Evolutionary conservation across 2,797 vertebrate genomes (phyloP).

Genomic region (Neoniphon sammara): DNA sequence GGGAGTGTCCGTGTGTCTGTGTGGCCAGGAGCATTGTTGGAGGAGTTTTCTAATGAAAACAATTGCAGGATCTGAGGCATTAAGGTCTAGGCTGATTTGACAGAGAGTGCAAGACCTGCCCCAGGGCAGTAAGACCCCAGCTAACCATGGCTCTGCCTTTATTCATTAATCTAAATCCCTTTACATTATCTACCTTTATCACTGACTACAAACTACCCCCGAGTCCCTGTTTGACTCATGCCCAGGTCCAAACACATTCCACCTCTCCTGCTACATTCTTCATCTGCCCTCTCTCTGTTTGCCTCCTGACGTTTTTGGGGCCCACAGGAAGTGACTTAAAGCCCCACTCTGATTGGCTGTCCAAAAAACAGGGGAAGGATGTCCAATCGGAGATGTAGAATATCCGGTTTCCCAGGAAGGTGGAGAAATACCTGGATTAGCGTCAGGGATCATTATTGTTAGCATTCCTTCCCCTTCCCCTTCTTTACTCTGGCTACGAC

Average conservation of each 20-base stretch:
- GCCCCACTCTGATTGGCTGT: slow-evolving; percentile 70
- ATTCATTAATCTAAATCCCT: slow-evolving; percentile 62
- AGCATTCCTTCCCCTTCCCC: slow-evolving; percentile 64
- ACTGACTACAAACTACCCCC: slow-evolving; percentile 65
- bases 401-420: slow-evolving; percentile 76
- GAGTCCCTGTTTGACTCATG: slow-evolving; percentile 10
- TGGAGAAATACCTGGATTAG: slow-evolving; percentile 80
- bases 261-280: slow-evolving; percentile 15
- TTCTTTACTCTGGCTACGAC: slow-evolving; percentile 58
- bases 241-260: slow-evolving; percentile 29
- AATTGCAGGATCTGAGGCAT: slow-evolving; percentile 81
- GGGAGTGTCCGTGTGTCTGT: slow-evolving; percentile 70
- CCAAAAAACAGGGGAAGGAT: slow-evolving; percentile 43
- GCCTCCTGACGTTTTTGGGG: slow-evolving; percentile 38
- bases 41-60: slow-evolving; percentile 79
- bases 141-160: slow-evolving; percentile 58
- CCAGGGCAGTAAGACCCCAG: slow-evolving; percentile 61
- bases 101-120: slow-evolving; percentile 69
- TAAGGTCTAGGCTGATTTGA: slow-evolving; percentile 77
- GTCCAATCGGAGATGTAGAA: slow-evolving; percentile 58
- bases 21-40: slow-evolving; percentile 75
- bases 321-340: slow-evolving; percentile 65
- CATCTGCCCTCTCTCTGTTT: slow-evolving; percentile 27
- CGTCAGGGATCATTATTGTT: slow-evolving; percentile 81
- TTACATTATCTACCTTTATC: slow-evolving; percentile 67